These are phyloP conservation scores for Bombus ignitus DNA, from an alignment of 1,140 invertebrate genomes.

Conservation along the genomic window DNA sequence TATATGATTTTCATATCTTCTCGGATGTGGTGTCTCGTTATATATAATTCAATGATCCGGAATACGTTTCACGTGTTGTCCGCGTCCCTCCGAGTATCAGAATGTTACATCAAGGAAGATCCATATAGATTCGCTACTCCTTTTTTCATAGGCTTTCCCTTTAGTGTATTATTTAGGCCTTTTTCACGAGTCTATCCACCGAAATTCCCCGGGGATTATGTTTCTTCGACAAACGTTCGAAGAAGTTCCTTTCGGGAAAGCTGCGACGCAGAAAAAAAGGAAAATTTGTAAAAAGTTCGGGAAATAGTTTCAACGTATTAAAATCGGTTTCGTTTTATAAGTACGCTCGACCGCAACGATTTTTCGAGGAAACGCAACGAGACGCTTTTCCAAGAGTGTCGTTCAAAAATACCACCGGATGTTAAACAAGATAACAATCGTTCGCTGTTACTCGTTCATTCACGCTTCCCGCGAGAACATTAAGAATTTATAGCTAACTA, in stretches of 20 bases:
- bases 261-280: too few relatives aligned
- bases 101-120: background rate
- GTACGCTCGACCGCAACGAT: background rate
- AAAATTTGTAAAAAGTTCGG: background rate
- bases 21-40: too few relatives aligned
- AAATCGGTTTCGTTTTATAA: background rate
- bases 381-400: slow-evolving; percentile 38
- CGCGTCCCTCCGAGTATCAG: background rate
- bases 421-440: slow-evolving; percentile 57
- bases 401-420: slow-evolving; percentile 45
- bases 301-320: background rate
- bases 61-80: background rate
- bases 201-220: too few relatives aligned
- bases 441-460: slow-evolving; percentile 40
- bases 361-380: background rate
- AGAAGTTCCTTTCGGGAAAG: background rate
- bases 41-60: too few relatives aligned
- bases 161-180: slow-evolving; percentile 19
- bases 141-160: background rate
- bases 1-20: too few relatives aligned
- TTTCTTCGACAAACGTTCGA: background rate
- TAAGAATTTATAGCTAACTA: slow-evolving; percentile 26
- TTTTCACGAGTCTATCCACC: slow-evolving; percentile 10
- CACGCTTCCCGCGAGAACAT: background rate
- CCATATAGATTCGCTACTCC: background rate